These are phyloP conservation scores for Ciconia nigra DNA, from an alignment of 2,797 vertebrate species.

Conservation along the genomic window DNA sequence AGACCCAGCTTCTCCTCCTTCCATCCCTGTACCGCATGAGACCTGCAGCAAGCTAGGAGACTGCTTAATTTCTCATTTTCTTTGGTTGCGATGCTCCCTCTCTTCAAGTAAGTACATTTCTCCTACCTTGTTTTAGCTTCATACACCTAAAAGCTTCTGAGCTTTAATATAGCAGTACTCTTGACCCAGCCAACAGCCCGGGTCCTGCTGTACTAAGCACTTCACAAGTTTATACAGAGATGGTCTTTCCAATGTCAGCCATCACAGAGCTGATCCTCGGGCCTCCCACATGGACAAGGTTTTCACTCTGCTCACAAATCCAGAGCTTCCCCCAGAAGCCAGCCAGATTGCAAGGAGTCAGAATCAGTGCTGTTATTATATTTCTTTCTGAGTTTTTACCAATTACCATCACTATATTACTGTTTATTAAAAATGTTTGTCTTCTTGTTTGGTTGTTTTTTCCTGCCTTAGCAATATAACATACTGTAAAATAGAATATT, in stretches of 20 bases:
- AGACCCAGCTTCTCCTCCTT: neutral
- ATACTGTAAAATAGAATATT: neutral
- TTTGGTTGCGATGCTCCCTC: neutral
- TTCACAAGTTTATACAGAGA: neutral
- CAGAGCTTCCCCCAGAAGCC: neutral
- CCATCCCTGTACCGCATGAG: neutral
- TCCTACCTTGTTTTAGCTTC: neutral
- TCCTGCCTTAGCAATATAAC: neutral
- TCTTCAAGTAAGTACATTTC: neutral
- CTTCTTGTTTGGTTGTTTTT: fast-evolving
- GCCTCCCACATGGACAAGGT: neutral
- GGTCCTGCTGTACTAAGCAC: neutral
- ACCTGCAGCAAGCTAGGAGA: neutral
- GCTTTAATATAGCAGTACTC: neutral
- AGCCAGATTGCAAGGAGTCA: neutral
- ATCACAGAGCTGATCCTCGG: neutral
- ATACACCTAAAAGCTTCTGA: neutral
- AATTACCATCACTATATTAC: neutral
- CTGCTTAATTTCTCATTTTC: neutral
- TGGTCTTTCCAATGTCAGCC: neutral
- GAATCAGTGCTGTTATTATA: neutral
- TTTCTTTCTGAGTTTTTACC: neutral
- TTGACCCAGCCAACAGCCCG: neutral
- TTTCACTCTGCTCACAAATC: neutral
- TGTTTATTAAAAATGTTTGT: neutral